These are phyloP conservation scores for Eudyptes chrysolophus DNA, from an alignment of 2,113 vertebrate genomes.

Conservation along the genomic window DNA sequence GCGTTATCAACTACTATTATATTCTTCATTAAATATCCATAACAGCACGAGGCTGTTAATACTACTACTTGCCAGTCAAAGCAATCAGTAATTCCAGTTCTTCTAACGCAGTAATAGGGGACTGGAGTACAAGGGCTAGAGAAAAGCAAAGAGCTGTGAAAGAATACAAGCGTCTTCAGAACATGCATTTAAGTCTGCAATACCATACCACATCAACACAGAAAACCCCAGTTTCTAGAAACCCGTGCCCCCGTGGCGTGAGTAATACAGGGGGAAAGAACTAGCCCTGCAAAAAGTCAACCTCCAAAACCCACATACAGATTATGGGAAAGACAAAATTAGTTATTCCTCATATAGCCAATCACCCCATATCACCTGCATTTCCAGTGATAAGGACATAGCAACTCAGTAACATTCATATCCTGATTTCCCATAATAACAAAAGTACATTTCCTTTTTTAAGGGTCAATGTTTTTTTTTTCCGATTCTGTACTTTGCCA, in stretches of 20 bases:
- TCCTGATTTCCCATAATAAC: background rate
- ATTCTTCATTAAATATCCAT: background rate
- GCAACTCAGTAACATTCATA: background rate
- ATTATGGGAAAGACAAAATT: background rate
- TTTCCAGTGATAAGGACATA: background rate
- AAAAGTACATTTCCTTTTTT: background rate
- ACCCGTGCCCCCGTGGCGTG: background rate
- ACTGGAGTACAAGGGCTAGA: background rate
- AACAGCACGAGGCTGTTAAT: background rate
- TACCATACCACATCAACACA: background rate
- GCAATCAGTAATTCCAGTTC: background rate
- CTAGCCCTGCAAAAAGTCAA: background rate
- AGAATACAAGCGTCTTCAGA: background rate
- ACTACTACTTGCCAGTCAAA: background rate
- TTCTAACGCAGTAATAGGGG: background rate
- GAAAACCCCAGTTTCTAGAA: background rate
- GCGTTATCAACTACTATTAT: background rate
- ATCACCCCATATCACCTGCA: background rate
- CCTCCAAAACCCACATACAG: background rate
- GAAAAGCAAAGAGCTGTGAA: background rate
- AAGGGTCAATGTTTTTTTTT: background rate
- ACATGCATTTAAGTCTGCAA: background rate
- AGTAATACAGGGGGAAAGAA: background rate
- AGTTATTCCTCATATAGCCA: background rate
- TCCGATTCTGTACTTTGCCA: background rate